Percentiles rank a stretch among this genome's conserved stretches.
These are phyloP conservation scores for Vulpes lagopus DNA, from an alignment of 2,113 vertebrate species.

Conservation along the genomic window DNA sequence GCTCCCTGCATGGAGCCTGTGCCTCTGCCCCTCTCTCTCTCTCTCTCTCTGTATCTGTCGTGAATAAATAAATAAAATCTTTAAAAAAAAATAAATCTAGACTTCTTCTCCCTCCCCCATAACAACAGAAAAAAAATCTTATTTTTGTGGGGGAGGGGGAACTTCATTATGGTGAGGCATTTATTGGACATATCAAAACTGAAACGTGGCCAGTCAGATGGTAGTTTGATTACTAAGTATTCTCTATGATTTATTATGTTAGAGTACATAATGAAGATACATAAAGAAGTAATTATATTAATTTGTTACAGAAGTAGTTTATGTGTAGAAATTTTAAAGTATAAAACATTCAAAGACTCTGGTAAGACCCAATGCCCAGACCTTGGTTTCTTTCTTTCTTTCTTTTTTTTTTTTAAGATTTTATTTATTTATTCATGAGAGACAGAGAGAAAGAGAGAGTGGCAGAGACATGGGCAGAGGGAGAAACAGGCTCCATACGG, in stretches of 20 bases:
- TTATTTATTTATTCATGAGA: too few species aligned
- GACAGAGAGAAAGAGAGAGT: too few species aligned
- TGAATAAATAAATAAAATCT: too few species aligned
- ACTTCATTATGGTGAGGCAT: neutral
- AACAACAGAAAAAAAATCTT: neutral
- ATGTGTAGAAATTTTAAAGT: neutral
- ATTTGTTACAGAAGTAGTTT: neutral
- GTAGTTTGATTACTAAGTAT: neutral
- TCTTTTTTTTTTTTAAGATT: too few species aligned
- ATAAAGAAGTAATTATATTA: neutral
- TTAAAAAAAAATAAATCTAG: neutral
- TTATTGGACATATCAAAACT: conserved; percentile 3
- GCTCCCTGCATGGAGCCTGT: too few species aligned
- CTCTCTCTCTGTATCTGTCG: too few species aligned
- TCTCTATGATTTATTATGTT: neutral
- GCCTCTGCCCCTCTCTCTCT: too few species aligned
- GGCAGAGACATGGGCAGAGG: too few species aligned
- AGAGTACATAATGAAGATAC: neutral
- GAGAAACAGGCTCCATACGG: too few species aligned
- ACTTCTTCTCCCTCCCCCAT: neutral
- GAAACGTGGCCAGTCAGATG: neutral
- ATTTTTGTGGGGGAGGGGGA: neutral
- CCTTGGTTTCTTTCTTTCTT: conserved; percentile 9
- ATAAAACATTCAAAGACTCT: neutral
- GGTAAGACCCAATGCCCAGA: neutral